phyloP scores from a whole-genome alignment of 2,888 invertebrate species.

The Epirrhoe tristata region DNA sequence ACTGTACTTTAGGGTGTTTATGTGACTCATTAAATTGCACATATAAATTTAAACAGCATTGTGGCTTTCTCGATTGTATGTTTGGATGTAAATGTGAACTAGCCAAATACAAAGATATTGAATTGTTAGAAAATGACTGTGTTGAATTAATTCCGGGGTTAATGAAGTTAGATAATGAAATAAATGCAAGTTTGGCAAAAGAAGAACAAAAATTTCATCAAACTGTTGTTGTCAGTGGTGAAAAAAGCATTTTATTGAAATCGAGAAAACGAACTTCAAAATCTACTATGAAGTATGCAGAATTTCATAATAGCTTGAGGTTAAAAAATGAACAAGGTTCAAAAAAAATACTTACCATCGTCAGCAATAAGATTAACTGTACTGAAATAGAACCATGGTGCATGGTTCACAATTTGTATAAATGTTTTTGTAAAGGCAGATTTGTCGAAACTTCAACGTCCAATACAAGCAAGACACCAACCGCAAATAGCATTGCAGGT shows the following conservation, averaged over 20 bases:
- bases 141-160: constrained; percentile 64
- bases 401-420: constrained; percentile 87
- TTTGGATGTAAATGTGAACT: constrained; percentile 80
- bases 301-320: constrained; percentile 72
- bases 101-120: constrained; percentile 59
- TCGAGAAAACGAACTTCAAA: constrained; percentile 85
- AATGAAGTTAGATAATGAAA: constrained; percentile 77
- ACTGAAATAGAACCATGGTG: constrained; percentile 87
- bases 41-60: constrained; percentile 83
- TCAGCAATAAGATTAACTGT: constrained; percentile 59
- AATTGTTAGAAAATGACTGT: constrained; percentile 55
- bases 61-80: constrained; percentile 87
- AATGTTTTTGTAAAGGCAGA: constrained; percentile 87
- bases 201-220: constrained; percentile 90
- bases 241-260: constrained; percentile 88
- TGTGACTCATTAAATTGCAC: constrained; percentile 85
- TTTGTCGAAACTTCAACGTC: constrained; percentile 49
- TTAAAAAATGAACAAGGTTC: constrained; percentile 55
- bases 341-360: constrained; percentile 54
- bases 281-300: constrained; percentile 86
- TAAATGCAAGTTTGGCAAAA: constrained; percentile 85
- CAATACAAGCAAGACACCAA: constrained; percentile 10
- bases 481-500: constrained; percentile 11
- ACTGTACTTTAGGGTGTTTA: constrained; percentile 88
- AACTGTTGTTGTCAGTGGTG: constrained; percentile 87